Percentiles rank a stretch among this genome's conserved stretches.
phyloP scores from a whole-genome alignment of 53 echinoderm and acorn worm species.

The Arbacia lixula region DNA sequence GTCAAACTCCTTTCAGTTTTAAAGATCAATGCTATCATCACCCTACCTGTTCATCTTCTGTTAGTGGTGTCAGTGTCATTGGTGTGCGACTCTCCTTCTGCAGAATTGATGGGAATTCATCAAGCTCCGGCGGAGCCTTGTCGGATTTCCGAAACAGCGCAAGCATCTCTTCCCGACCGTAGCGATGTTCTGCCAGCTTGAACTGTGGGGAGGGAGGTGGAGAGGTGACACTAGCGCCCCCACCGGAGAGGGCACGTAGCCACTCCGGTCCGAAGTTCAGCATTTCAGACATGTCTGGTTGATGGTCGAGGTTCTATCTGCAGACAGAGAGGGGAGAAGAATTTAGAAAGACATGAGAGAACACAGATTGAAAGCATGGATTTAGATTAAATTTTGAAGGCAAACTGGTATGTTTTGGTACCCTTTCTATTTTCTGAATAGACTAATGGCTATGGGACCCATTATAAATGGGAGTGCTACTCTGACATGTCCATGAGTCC shows the following conservation, averaged over 20 bases:
- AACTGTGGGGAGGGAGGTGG: conserved; percentile 77
- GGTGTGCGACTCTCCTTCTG: conserved; percentile 87
- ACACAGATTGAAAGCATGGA: too few species aligned
- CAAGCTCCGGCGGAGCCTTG: conserved; percentile 73
- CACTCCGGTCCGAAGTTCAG: conserved; percentile 98
- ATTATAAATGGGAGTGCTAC: too few species aligned
- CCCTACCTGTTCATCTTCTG: conserved; percentile 94
- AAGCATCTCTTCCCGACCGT: conserved; percentile 97
- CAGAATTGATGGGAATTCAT: conserved; percentile 79
- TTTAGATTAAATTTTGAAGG: too few species aligned
- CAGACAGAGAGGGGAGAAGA: too few species aligned
- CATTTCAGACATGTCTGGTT: conserved; percentile 96
- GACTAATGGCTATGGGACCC: too few species aligned
- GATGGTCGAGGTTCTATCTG: too few species aligned
- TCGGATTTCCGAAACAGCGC: conserved; percentile 88
- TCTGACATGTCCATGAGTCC: too few species aligned
- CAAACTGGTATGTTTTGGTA: too few species aligned
- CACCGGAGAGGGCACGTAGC: conserved; percentile 90
- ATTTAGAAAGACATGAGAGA: too few species aligned
- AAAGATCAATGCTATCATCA: too few species aligned
- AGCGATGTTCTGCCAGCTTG: conserved; percentile 96
- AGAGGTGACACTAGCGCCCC: conserved; percentile 62
- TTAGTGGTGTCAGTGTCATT: conserved; percentile 84
- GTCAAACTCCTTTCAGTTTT: too few species aligned
- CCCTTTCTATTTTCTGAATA: too few species aligned